A percentile compares a stretch with the other conserved stretches of the same genome.
phyloP scores from a whole-genome alignment of 2,113 vertebrate species.

The Rhinolophus ferrumequinum region DNA sequence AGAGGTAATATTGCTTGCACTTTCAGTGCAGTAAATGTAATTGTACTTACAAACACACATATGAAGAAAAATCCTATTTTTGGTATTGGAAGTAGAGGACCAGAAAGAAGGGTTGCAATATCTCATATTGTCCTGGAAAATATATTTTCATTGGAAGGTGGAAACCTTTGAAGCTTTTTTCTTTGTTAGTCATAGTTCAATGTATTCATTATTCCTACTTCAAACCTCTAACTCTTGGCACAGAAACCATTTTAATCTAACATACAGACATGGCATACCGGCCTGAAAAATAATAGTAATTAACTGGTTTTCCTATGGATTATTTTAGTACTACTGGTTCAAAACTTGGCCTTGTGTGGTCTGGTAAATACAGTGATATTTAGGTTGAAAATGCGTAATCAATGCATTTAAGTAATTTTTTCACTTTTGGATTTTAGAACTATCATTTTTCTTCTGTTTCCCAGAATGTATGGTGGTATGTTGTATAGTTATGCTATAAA shows the following conservation, averaged over 20 bases:
- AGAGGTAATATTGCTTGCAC: background rate
- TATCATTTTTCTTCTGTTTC: constrained; percentile 12
- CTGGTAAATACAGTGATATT: constrained; percentile 31
- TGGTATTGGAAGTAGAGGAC: background rate
- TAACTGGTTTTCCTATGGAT: background rate
- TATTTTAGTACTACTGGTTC: constrained; percentile 44
- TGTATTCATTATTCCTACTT: background rate
- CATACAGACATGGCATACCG: background rate
- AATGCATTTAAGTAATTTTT: constrained; percentile 26
- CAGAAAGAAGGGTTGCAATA: background rate
- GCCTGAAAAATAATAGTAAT: constrained; percentile 25
- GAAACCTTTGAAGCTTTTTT: background rate
- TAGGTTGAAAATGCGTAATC: constrained; percentile 36
- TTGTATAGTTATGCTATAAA: constrained; percentile 28
- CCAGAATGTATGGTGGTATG: background rate
- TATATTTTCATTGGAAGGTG: background rate
- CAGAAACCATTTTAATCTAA: constrained; percentile 41
- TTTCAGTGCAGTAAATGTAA: background rate
- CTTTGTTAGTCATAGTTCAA: constrained; percentile 27
- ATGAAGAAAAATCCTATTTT: background rate
- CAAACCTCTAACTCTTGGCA: constrained; percentile 37
- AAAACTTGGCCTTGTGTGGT: constrained; percentile 31
- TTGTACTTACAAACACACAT: background rate
- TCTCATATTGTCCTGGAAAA: background rate
- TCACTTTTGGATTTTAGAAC: background rate